A percentile compares a stretch with the other conserved stretches of the same genome.
Conservation (phyloP, 2,113 vertebrate genomes). For the Thomomys bottae region DNA sequence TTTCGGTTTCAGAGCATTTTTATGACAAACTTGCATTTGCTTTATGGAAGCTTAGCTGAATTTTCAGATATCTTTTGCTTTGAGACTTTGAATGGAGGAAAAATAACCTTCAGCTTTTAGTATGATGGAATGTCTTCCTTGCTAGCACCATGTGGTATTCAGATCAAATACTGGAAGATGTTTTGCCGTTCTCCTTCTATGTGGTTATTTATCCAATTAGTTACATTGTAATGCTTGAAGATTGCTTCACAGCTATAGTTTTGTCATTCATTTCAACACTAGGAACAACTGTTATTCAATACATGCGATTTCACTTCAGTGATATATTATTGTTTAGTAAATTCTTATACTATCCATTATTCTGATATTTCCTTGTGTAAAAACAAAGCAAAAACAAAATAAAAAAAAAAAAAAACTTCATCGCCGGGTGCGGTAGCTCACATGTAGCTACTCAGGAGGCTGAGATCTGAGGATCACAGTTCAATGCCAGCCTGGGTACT, state of each 20-base stretch:
- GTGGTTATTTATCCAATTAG: background rate
- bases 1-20: background rate
- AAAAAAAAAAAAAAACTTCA: too few species aligned
- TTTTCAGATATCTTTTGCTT: background rate
- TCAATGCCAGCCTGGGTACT: too few species aligned
- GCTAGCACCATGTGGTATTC: background rate
- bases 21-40: background rate
- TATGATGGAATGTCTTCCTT: background rate
- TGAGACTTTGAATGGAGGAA: constrained; percentile 1
- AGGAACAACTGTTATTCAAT: background rate
- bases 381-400: too few species aligned
- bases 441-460: too few species aligned
- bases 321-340: constrained; percentile 12
- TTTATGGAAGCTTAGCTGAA: background rate
- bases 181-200: background rate
- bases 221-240: background rate
- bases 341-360: background rate
- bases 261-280: background rate
- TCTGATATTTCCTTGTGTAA: background rate
- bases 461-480: too few species aligned
- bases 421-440: too few species aligned
- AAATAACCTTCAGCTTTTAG: background rate
- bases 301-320: background rate
- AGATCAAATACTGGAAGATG: background rate
- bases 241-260: background rate